Evolutionary conservation across 2,113 vertebrate genomes (phyloP).

Genomic region (Lagopus leucura): DNA sequence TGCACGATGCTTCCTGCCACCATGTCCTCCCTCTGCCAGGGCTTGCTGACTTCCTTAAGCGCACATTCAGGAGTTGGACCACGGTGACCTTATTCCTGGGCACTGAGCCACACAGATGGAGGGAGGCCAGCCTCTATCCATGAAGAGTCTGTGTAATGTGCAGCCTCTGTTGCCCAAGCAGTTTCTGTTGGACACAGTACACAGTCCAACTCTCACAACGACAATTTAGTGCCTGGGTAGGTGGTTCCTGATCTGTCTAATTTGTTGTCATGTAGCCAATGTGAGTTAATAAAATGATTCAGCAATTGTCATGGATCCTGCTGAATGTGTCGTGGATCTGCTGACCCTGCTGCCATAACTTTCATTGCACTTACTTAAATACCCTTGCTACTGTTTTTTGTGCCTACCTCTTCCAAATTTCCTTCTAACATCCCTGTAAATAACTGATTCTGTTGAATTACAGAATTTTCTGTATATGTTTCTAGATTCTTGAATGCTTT

Average conservation of each 20-base stretch:
- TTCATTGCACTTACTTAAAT: background rate
- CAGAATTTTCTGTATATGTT: background rate
- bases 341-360: constrained; percentile 14
- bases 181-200: constrained; percentile 35
- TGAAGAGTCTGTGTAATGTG: background rate
- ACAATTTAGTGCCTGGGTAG: constrained; percentile 54
- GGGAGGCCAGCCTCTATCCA: constrained; percentile 4
- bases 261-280: constrained; percentile 55
- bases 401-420: background rate
- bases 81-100: constrained; percentile 36
- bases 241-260: constrained; percentile 60
- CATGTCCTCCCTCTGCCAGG: background rate
- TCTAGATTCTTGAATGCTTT: constrained; percentile 16
- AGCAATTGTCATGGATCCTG: constrained; percentile 55
- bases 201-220: constrained; percentile 33
- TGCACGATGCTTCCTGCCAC: background rate
- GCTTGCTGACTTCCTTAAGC: constrained; percentile 28
- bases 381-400: constrained; percentile 2
- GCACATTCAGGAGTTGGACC: constrained; percentile 27
- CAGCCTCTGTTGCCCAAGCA: constrained; percentile 28
- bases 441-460: background rate
- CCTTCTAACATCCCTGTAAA: background rate
- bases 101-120: background rate
- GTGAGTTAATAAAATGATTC: constrained; percentile 63
- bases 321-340: background rate